These are phyloP conservation scores for Promerops cafer DNA, from an alignment of 2,113 vertebrate species.

Conservation along the genomic window DNA sequence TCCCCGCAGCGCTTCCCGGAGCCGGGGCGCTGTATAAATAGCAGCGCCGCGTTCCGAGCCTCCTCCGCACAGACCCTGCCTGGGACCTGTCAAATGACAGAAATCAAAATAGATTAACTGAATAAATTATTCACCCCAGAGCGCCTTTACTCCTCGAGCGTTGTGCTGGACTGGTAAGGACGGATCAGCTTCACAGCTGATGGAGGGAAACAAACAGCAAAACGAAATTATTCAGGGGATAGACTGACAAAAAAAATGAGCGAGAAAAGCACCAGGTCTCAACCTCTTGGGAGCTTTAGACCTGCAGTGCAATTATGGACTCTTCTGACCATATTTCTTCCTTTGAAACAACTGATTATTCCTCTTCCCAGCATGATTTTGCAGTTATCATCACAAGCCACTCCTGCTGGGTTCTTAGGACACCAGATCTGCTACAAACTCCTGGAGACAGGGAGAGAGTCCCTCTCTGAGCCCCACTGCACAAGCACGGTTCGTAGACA, in stretches of 20 bases:
- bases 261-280: not conserved
- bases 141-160: not conserved
- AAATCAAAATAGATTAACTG: not conserved
- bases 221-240: not conserved
- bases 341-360: not conserved
- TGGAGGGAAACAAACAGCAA: not conserved
- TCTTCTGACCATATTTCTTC: not conserved
- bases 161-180: not conserved
- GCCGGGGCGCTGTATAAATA: not conserved
- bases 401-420: not conserved
- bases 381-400: not conserved
- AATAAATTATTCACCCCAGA: not conserved
- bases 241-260: not conserved
- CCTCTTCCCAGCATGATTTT: not conserved
- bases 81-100: not conserved
- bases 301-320: not conserved
- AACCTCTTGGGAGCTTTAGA: not conserved
- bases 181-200: not conserved
- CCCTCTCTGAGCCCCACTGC: fast-evolving
- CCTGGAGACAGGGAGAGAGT: not conserved
- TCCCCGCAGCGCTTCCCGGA: fast-evolving
- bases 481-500: fast-evolving
- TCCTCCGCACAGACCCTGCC: not conserved
- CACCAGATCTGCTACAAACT: not conserved
- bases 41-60: not conserved